phyloP scores from a whole-genome alignment of 2,113 vertebrate species.

The Emydura subglobosa region DNA sequence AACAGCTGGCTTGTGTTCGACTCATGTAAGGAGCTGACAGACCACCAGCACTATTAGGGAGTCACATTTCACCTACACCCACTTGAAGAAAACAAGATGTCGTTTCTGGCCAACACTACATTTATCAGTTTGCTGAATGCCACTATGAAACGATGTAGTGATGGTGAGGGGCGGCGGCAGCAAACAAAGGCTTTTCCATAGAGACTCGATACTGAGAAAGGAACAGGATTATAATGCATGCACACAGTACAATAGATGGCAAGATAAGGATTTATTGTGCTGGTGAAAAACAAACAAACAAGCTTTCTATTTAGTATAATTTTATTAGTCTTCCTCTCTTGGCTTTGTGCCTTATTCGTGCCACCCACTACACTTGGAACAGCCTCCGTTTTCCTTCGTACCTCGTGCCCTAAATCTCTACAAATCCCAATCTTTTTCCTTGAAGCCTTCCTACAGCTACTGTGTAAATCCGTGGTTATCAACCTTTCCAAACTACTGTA shows the following conservation, averaged over 20 bases:
- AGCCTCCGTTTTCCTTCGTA: constrained; percentile 48
- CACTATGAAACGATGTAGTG: not conserved
- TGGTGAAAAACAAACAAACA: not conserved
- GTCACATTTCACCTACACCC: not conserved
- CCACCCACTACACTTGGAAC: constrained; percentile 29
- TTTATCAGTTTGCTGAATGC: not conserved
- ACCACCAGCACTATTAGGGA: constrained; percentile 3
- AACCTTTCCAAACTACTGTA: too few relatives aligned
- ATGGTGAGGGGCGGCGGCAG: not conserved
- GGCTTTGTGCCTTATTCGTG: constrained; percentile 1
- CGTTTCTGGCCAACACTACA: not conserved
- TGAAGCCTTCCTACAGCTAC: not conserved
- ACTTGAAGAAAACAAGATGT: not conserved
- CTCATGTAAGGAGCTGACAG: constrained; percentile 29
- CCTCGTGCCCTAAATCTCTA: constrained; percentile 49
- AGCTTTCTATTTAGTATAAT: not conserved
- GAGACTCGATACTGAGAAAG: not conserved
- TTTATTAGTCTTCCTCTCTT: constrained; percentile 10
- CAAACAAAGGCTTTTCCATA: not conserved
- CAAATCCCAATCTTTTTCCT: constrained; percentile 13
- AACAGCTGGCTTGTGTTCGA: constrained; percentile 49
- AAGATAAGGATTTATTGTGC: constrained; percentile 15
- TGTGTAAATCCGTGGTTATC: not conserved
- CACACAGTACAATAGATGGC: not conserved
- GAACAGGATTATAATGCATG: not conserved